phyloP scores from a whole-genome alignment of 2,113 vertebrate genomes.

The Natator depressus region DNA sequence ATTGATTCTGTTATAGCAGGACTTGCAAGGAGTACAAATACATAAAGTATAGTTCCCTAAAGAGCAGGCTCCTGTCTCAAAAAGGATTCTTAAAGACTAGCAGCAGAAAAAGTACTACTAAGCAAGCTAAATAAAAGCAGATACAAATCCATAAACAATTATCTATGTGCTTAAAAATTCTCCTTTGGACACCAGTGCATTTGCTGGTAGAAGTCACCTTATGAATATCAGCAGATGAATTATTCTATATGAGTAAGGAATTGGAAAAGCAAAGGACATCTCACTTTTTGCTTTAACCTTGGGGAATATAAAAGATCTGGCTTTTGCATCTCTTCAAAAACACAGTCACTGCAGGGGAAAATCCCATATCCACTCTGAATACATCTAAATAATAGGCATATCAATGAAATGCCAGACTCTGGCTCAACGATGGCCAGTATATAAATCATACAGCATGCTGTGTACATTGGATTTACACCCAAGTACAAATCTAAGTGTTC shows the following conservation, averaged over 20 bases:
- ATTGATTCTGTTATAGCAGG: slow-evolving; percentile 67
- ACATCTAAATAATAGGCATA: slow-evolving; percentile 77
- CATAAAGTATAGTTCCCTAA: slow-evolving; percentile 64
- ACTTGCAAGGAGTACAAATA: slow-evolving; percentile 60
- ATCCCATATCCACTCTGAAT: slow-evolving; percentile 69
- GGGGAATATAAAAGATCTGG: slow-evolving; percentile 74
- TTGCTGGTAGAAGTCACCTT: slow-evolving; percentile 76
- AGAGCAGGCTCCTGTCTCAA: slow-evolving; percentile 56
- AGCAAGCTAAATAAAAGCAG: slow-evolving; percentile 78
- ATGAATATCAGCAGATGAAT: slow-evolving; percentile 79
- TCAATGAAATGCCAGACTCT: slow-evolving; percentile 62
- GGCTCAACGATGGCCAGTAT: slow-evolving; percentile 20
- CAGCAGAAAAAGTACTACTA: slow-evolving; percentile 47
- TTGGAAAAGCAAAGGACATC: slow-evolving; percentile 79
- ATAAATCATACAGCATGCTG: slow-evolving; percentile 70
- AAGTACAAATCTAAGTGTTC: slow-evolving; percentile 26
- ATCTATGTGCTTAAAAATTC: slow-evolving; percentile 71
- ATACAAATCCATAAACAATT: slow-evolving; percentile 79
- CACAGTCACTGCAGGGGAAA: slow-evolving; percentile 51
- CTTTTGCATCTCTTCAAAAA: slow-evolving; percentile 71
- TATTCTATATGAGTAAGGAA: slow-evolving; percentile 76
- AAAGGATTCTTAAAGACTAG: slow-evolving; percentile 21
- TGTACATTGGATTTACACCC: slow-evolving; percentile 3
- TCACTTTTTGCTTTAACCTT: slow-evolving; percentile 81
- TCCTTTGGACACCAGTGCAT: slow-evolving; percentile 69